Base-by-base conservation (phyloP, 2,113 vertebrate species). In the Pelecanoides urinatrix region DNA sequence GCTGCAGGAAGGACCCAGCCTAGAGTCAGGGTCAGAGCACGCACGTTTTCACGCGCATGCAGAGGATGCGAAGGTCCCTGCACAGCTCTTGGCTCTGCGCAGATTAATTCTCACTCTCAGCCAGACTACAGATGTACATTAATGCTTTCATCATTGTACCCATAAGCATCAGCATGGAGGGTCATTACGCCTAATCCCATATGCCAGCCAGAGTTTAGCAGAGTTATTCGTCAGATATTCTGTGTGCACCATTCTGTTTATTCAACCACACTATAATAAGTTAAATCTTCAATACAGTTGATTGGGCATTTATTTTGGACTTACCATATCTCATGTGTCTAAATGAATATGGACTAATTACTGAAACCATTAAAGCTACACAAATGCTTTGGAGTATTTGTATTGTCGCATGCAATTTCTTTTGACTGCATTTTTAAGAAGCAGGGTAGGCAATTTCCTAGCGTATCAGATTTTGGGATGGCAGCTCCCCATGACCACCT, bases 21-120 rank as follows among this genome's bases (percentile, higher is more conserved):
- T 45, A 16, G 19, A 81, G 32, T 16, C 23, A 16, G n/a, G 19
- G 7, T 34, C 71, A 52, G n/a, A 78, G 26, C 27, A 36, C 53
- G 16, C 10, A 9, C 0, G 0, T 34, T 71, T 66, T 15, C 23
- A 59, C 14, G 40, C 16, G 23, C 30, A 10, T 2, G 8, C 3
- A 2, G 71, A 34, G 13, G n/a, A 80, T 32, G 26, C 2, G 0
- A 74, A 63, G 26, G 22, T 27, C 44, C 50, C 58, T 45, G 42
- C 45, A 44, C 53, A 77, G 55, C 44, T 77, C 65, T 30, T 27
- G 36, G 23, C 45, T 55, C 36, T 56, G 36, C 7, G 4, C 45
- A 77, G 49, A 49, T 61, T 40, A 63, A 59, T 68, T 70, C 53
- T 53, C 45, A 12, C 59, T 70, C 42, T 88, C 44, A 30, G 34